These are phyloP conservation scores for Xyrichtys novacula DNA, from an alignment of 2,797 vertebrate genomes.

Conservation along the genomic window DNA sequence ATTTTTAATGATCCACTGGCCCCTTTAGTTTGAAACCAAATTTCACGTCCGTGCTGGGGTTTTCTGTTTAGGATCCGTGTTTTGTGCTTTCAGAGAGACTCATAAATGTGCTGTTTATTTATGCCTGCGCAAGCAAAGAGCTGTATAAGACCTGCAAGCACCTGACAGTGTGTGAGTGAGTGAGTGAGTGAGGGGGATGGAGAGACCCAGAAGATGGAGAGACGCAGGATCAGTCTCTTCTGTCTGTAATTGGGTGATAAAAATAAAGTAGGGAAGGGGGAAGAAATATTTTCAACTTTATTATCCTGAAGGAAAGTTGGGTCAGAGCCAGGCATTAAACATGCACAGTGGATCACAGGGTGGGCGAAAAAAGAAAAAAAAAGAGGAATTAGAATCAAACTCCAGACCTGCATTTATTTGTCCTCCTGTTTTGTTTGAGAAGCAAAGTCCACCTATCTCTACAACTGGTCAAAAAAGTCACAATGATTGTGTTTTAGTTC, in stretches of 20 bases:
- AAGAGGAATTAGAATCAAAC: constrained; percentile 1
- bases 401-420: neutral
- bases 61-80: constrained; percentile 29
- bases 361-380: no score
- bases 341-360: constrained; percentile 1
- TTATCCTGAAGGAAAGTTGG: constrained; percentile 26
- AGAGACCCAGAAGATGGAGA: constrained; percentile 42
- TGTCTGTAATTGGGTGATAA: constrained; percentile 59
- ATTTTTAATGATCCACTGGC: constrained; percentile 79
- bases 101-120: constrained; percentile 14
- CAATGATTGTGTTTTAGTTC: neutral
- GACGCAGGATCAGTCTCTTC: constrained; percentile 35
- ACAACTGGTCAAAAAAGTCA: neutral
- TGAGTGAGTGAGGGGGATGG: constrained; percentile 35
- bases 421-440: neutral
- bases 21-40: constrained; percentile 69
- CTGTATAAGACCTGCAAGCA: constrained; percentile 41
- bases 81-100: constrained; percentile 34
- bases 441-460: neutral
- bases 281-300: constrained; percentile 2
- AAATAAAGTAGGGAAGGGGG: constrained; percentile 23
- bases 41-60: constrained; percentile 46
- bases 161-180: constrained; percentile 37
- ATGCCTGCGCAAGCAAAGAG: constrained; percentile 38
- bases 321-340: constrained; percentile 2